Base-by-base conservation (phyloP, 2,113 vertebrate species). In the Coturnix japonica region DNA sequence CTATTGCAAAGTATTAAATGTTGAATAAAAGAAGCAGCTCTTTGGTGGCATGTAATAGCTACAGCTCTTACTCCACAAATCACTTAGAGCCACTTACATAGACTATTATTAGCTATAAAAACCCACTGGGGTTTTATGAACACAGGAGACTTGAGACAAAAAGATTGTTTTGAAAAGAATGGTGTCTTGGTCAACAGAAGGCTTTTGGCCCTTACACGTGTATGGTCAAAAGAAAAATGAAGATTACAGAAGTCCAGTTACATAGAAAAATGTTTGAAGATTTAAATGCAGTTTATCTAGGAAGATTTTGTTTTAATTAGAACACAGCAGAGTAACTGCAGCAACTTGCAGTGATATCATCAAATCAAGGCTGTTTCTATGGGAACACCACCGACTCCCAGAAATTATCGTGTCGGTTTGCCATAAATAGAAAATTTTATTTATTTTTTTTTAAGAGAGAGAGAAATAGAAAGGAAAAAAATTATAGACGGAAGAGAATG, bases 351-450 rank as follows among this genome's bases (percentile, higher is more conserved):
- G 95, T 95, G 95, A 95, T 94, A 92, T 93, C 90, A 79, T 73
- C 93, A 96, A 96, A 96, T 96, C 96, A 95, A 96, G 93, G 91
- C 96, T 95, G 97, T 98, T 98, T 97, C 97, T 96, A 98, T 97
- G 95, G 97, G 92, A 97, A 98, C 96, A 51, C 81, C 87, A 92
- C 95, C 95, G 91, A 88, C 96, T 97, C 95, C 93, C 96, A 82
- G 69, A 96, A 96, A 95, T 92, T 90, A 94, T 94, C 70, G 11
- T 96, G 96, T 95, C 95, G 95, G 94, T 97, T 96, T 96, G 86
- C 94, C 92, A 96, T 93, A 96, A 97, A 95, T 78, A 94, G 94
- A 57, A 92, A 77, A 19, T 56, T 56, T 56, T 53, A 53, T 53
- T 53, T 56, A 31, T 56, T 56, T 31, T 30, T 56, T 54, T 54